A percentile compares a stretch with the other conserved stretches of the same genome.
Evolutionary conservation across 2,113 vertebrate genomes (phyloP).

Genomic region (Rattus rattus): DNA sequence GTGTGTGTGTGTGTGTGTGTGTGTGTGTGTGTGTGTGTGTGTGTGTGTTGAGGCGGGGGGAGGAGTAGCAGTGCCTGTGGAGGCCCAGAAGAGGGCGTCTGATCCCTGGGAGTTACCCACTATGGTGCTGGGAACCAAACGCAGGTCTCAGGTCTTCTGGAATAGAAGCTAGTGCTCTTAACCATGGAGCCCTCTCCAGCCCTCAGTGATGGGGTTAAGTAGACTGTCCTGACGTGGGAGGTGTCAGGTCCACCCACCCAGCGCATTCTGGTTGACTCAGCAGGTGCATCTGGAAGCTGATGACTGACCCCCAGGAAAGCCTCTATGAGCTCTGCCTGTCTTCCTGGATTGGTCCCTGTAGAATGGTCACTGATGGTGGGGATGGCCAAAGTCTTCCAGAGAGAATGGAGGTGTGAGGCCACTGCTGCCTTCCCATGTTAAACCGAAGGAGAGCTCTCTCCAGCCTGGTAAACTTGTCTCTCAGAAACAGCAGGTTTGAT

Average conservation of each 20-base stretch:
- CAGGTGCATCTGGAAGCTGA: neutral
- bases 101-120: no score
- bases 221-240: neutral
- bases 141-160: neutral
- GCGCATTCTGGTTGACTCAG: neutral
- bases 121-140: neutral
- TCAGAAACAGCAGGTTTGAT: neutral
- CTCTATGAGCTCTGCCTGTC: neutral
- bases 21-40: neutral
- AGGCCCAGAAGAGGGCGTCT: neutral
- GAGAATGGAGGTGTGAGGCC: conserved; percentile 16
- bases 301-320: neutral
- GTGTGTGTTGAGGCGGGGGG: no score
- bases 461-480: neutral
- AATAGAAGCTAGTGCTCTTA: neutral
- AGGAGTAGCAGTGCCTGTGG: no score
- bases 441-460: neutral
- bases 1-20: neutral
- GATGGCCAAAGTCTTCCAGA: neutral
- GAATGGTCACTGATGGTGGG: neutral
- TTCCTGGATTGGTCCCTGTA: neutral
- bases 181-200: neutral
- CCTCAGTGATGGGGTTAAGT: neutral
- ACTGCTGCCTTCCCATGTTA: neutral
- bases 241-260: neutral